A percentile compares a stretch with the other conserved stretches of the same genome.
Evolutionary conservation across 2,888 invertebrate species (phyloP).

Genomic region (Stenchaetothrips biformis): DNA sequence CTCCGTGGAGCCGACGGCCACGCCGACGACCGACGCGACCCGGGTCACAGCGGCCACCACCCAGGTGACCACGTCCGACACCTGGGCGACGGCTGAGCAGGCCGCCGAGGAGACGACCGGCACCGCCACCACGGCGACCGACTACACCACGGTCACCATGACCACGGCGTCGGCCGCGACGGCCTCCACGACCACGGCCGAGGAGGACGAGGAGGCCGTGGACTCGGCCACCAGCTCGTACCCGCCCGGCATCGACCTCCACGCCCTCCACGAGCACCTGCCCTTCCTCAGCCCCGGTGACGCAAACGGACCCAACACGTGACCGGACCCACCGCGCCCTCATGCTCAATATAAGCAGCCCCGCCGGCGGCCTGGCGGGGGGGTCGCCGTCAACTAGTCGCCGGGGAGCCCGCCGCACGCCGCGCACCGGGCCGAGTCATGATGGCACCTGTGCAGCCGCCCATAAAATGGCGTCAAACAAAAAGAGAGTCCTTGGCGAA

Average conservation of each 20-base stretch:
- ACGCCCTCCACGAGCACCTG: constrained; percentile 17
- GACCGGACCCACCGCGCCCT: background rate
- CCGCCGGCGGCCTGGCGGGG: too few relatives aligned
- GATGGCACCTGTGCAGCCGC: too few relatives aligned
- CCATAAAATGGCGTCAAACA: too few relatives aligned
- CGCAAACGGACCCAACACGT: constrained; percentile 3
- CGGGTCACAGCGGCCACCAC: background rate
- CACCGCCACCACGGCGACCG: background rate
- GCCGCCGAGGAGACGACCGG: background rate
- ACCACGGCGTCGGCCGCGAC: background rate
- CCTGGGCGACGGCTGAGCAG: background rate
- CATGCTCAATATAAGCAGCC: too few relatives aligned
- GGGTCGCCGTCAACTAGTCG: background rate
- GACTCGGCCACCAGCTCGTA: background rate
- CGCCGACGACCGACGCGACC: background rate
- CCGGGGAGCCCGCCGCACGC: background rate
- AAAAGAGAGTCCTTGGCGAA: too few relatives aligned
- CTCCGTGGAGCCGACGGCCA: constrained; percentile 7
- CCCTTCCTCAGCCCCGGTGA: constrained; percentile 15
- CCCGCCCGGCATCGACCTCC: constrained; percentile 16
- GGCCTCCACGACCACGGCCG: background rate
- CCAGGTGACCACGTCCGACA: background rate
- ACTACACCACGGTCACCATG: background rate
- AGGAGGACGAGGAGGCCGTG: background rate
- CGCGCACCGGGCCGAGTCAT: too few relatives aligned